These are phyloP conservation scores for Lepidotrigona ventralis DNA, from an alignment of 1,140 invertebrate species.

Conservation along the genomic window DNA sequence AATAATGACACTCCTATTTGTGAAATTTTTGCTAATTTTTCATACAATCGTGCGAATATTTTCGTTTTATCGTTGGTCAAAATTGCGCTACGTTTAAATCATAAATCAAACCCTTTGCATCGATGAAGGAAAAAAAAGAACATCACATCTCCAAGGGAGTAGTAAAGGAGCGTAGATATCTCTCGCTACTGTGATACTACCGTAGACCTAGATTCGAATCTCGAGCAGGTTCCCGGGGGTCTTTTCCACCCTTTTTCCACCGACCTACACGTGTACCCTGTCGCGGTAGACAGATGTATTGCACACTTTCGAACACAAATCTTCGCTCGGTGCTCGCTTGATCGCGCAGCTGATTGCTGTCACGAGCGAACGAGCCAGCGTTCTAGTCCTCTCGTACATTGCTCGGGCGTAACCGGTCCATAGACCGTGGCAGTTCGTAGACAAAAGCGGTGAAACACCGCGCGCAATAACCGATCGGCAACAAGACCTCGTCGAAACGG, in stretches of 20 bases:
- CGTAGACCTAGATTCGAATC: constrained; percentile 41
- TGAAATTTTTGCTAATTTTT: background rate
- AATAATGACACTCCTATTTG: no score
- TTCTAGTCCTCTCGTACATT: constrained; percentile 18
- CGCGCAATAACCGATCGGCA: constrained; percentile 8
- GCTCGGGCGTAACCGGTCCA: constrained; percentile 1
- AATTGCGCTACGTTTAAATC: background rate
- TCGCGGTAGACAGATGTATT: constrained; percentile 34
- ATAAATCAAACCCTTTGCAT: background rate
- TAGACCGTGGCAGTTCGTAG: background rate
- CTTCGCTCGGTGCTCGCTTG: constrained; percentile 9
- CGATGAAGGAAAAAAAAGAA: background rate
- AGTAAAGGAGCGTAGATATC: constrained; percentile 3
- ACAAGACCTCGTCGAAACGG: background rate
- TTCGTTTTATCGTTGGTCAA: background rate
- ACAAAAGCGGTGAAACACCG: constrained; percentile 29
- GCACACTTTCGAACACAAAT: constrained; percentile 29
- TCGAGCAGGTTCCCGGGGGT: constrained; percentile 30
- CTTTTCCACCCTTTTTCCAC: constrained; percentile 31
- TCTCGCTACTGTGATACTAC: background rate
- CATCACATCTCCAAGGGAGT: background rate
- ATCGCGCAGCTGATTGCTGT: constrained; percentile 48
- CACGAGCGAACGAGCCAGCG: constrained; percentile 13
- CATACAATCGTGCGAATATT: background rate
- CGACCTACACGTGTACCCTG: constrained; percentile 16